Evolutionary conservation across 2,113 vertebrate species (phyloP).

Genomic region (Holacanthus passer): DNA sequence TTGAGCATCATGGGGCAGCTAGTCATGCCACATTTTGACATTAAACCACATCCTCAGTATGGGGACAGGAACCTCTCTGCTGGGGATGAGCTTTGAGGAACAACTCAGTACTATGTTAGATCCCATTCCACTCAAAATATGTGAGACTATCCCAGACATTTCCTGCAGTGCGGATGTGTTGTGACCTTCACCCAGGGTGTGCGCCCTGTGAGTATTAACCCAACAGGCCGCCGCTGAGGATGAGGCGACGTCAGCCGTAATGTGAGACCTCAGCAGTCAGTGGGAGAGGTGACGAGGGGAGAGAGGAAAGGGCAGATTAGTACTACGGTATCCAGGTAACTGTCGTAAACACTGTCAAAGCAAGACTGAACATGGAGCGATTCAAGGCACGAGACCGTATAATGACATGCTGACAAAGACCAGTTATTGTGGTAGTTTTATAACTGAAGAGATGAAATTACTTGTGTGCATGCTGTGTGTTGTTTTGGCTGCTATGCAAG

Average conservation of each 20-base stretch:
- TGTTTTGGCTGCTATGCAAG: constrained; percentile 20
- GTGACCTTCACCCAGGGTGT: constrained; percentile 56
- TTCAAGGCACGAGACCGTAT: constrained; percentile 41
- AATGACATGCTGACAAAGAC: constrained; percentile 52
- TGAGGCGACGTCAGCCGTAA: constrained; percentile 62
- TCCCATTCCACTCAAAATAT: constrained; percentile 13
- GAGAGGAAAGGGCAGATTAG: constrained; percentile 53
- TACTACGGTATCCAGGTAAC: constrained; percentile 76
- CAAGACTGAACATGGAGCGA: constrained; percentile 42
- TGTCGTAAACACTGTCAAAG: constrained; percentile 73
- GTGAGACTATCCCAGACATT: constrained; percentile 45
- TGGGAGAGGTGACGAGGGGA: constrained; percentile 36
- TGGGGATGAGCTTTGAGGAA: constrained; percentile 22
- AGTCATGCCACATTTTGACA: constrained; percentile 13
- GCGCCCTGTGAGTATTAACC: constrained; percentile 17
- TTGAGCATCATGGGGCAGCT: not conserved
- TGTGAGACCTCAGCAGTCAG: constrained; percentile 49
- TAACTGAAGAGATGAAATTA: constrained; percentile 43
- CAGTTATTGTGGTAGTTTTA: constrained; percentile 46
- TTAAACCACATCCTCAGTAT: constrained; percentile 1
- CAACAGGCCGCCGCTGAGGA: constrained; percentile 33
- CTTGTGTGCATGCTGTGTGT: constrained; percentile 1
- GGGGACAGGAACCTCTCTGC: constrained; percentile 25
- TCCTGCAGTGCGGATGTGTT: constrained; percentile 52
- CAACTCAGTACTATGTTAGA: not conserved